Conservation (phyloP, 2,797 vertebrate genomes). For the Malurus splendens region DNA sequence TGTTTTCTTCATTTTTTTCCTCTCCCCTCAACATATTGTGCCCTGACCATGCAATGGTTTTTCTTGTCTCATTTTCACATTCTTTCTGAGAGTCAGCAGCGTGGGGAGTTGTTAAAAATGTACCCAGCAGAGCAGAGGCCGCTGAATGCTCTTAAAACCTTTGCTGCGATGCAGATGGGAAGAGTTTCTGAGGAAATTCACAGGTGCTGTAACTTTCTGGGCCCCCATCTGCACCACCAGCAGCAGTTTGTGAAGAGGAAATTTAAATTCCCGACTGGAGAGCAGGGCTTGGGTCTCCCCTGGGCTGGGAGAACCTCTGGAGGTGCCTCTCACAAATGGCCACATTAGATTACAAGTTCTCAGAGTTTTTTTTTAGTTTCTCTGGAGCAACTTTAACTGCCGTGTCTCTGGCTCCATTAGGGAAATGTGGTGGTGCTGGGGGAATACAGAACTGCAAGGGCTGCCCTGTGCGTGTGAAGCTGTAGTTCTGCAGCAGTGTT, state of each 20-base stretch:
- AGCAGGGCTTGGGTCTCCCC: neutral
- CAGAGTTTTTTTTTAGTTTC: neutral
- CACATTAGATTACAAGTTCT: neutral
- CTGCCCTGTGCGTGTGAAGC: neutral
- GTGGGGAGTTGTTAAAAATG: neutral
- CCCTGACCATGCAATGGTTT: neutral
- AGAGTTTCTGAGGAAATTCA: neutral
- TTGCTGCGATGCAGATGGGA: neutral
- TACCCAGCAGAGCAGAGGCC: neutral
- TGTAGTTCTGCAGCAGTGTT: neutral
- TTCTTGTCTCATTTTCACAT: neutral
- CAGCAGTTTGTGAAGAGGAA: neutral
- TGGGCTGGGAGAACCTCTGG: neutral
- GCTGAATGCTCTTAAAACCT: neutral
- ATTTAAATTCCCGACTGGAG: neutral
- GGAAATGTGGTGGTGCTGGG: neutral
- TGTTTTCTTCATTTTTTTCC: neutral
- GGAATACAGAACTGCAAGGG: neutral
- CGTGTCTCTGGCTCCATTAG: neutral
- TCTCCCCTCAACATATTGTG: rapidly evolving
- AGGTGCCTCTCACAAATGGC: neutral
- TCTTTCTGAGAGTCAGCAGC: neutral
- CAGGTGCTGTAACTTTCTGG: neutral
- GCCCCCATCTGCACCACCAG: neutral
- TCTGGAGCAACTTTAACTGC: neutral